Conservation (phyloP, 2,888 invertebrate species). For the Ochropleura plecta region DNA sequence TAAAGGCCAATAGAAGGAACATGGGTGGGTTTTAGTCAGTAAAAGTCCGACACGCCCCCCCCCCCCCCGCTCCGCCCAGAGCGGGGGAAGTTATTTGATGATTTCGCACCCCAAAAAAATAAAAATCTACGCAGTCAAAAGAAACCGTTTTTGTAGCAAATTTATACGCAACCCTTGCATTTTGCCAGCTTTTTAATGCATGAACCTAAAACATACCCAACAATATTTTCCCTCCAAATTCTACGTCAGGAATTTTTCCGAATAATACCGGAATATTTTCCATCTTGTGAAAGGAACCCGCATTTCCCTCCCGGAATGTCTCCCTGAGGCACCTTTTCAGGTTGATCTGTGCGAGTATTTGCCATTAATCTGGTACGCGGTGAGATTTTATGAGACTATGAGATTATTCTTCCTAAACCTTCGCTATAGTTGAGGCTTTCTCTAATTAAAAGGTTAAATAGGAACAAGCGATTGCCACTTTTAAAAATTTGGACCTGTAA, state of each 20-base stretch:
- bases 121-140: too few species aligned
- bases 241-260: not conserved
- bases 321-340: not conserved
- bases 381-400: not conserved
- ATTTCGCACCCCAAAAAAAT: too few species aligned
- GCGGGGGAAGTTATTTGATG: too few species aligned
- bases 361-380: not conserved
- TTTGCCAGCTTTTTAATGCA: not conserved
- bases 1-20: too few species aligned
- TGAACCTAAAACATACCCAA: not conserved
- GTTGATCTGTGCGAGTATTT: not conserved
- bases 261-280: slow-evolving; percentile 3
- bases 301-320: not conserved
- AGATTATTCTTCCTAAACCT: not conserved
- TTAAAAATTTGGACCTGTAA: too few species aligned
- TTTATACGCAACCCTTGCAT: too few species aligned
- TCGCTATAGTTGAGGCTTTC: not conserved
- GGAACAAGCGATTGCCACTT: not conserved
- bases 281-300: not conserved
- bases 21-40: too few species aligned
- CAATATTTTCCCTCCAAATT: slow-evolving; percentile 7
- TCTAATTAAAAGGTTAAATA: not conserved
- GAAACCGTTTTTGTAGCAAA: too few species aligned
- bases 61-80: too few species aligned
- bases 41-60: too few species aligned